Evolutionary conservation across 1,140 invertebrate genomes (phyloP), one percentile per base, ranked within the genome.

Genomic region (Drosophila hydei): DNA sequence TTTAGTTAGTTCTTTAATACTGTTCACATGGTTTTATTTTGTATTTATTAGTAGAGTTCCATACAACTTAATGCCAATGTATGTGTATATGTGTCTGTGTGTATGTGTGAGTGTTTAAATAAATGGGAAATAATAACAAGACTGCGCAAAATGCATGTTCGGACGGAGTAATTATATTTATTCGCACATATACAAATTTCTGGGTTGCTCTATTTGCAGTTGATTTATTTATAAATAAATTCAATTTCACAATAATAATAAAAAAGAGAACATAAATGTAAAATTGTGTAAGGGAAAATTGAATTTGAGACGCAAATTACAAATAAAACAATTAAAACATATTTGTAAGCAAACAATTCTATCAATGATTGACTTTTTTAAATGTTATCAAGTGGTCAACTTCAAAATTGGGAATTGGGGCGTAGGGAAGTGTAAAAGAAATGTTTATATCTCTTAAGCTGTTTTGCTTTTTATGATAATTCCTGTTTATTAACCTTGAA

Each of bases 1-100:
- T 71, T 72, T 67, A 36, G 77, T 79, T 72, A 55, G 58, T 62
- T 75, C 5, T 47, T 67, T 79, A 79, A 79, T 79, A 79, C 77
- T 79, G 77, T 75, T 79, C 60, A 78, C 42, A 52, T 58, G 56
- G 30, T 33, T 33, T 33, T 11, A 3, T 8, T 30, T 30, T 30
- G 9, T 3, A 45, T 48, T 38, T 71, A 40, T 43, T 30, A 54
- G 59, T 69, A 27, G 67, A 59, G 50, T 52, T 72, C 9, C 52
- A 65, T 65, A 64, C 14, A 43, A 63, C 50, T 55, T 7, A 60
- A 18, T 36, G 38, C 7, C 7, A 23, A 11, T 60, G 16, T 43
- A 12, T 43, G 4, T 30, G 40, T 43, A 5, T 9, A 16, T 19
- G 12, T 14, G 11, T 23, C 18, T 33, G 36, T 3, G 25, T 1